Evolutionary conservation across 2,888 invertebrate species (phyloP).

Genomic region (Meta bourneti): DNA sequence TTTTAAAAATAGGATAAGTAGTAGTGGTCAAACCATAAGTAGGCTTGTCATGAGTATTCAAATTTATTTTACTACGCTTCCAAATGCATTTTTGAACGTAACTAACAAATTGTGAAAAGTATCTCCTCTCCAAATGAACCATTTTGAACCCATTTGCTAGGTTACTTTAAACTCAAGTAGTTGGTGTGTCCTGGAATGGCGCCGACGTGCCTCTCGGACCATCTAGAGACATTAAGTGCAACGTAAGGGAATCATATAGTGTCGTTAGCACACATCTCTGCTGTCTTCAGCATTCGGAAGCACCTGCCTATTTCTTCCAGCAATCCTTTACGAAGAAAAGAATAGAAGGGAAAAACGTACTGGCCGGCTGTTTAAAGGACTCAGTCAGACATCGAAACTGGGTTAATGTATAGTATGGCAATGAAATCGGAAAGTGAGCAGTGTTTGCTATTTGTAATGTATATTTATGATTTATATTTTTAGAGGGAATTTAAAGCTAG

Average conservation of each 20-base stretch:
- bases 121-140: not conserved
- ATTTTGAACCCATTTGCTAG: not conserved
- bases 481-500: not conserved
- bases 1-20: not conserved
- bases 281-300: conserved; percentile 48
- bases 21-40: too few species aligned
- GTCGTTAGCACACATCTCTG: conserved; percentile 34
- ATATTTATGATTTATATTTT: not conserved
- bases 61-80: too few species aligned
- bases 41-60: too few species aligned
- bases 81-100: not conserved
- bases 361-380: not conserved
- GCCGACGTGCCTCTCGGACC: not conserved
- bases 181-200: conserved; percentile 27
- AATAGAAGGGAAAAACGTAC: not conserved
- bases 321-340: conserved; percentile 15
- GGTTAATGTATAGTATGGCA: not conserved
- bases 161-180: not conserved
- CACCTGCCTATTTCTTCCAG: conserved; percentile 39
- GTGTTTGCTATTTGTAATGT: not conserved
- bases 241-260: conserved; percentile 35
- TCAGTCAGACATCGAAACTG: not conserved
- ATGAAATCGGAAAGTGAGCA: not conserved
- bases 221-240: conserved; percentile 30
- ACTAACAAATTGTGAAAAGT: not conserved